Base-by-base conservation (phyloP, 2,113 vertebrate species). In the Trogon surrucura region DNA sequence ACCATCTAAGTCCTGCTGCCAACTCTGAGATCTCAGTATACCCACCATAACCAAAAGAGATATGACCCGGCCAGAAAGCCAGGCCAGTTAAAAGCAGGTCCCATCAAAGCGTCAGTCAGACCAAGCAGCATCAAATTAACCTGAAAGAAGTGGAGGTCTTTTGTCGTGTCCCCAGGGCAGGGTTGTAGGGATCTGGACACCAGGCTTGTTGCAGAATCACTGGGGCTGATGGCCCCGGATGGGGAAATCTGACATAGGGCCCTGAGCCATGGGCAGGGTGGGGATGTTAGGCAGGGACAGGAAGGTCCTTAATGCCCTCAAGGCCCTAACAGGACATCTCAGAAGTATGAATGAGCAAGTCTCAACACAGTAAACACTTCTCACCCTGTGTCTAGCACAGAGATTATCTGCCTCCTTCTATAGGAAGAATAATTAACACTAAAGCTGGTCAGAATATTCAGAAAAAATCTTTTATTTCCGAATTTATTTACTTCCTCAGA, bases 331-430 rank as follows among this genome's bases (percentile, higher is more conserved):
- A 83, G 16, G 9, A 61, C 11, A 25, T 17, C 85, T 7, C 16
- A 65, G 27, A 64, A 54, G 2, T 51, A 4, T 41, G 9, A 14
- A 48, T 73, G 58, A 69, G 5, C 14, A 72, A 72, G 32, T 72
- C 23, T 10, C 44, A 84, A 4, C 5, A 23, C 2, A 16, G 21
- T 36, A 50, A 78, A 78, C 23, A 6, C 3, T 57, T 91, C 0
- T 0, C 8, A 36, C 7, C 18, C 8, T 21, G 3, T 50, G 10
- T 73, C 2, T 1, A 1, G 4, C 21, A 21, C 5, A 30, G n/a
- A 47, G n/a, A 47, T 44, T 36, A 29, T 73, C 50, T 89, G 16
- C 17, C 47, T 88, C 9, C 10, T 73, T 32, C 30, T 47, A 50
- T 0, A 38, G 50, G 23, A 80, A 45, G 18, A 75, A 60, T 38